These are phyloP conservation scores for Drosophila teissieri DNA, from an alignment of 1,140 invertebrate species.

Conservation along the genomic window DNA sequence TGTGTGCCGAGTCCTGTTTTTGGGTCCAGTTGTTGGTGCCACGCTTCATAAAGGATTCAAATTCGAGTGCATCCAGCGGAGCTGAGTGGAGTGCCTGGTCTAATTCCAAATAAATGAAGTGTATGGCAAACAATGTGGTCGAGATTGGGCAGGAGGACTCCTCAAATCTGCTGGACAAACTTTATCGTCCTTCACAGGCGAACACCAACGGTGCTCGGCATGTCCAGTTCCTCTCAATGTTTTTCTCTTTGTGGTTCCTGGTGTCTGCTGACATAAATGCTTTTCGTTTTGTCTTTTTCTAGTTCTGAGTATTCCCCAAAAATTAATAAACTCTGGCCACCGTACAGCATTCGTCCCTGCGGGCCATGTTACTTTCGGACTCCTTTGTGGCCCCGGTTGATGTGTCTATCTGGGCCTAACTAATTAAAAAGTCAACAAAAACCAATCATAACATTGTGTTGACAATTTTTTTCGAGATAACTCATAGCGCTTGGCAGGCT, in stretches of 20 bases:
- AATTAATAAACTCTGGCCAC: conserved; percentile 71
- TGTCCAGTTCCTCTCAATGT: conserved; percentile 10
- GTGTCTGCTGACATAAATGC: conserved; percentile 43
- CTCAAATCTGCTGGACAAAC: conserved; percentile 55
- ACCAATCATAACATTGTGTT: conserved; percentile 68
- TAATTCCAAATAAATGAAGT: conserved; percentile 84
- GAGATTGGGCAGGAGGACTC: conserved; percentile 1
- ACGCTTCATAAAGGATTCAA: conserved; percentile 84
- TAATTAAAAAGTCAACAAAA: conserved; percentile 72
- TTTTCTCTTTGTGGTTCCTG: conserved; percentile 23
- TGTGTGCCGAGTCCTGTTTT: conserved; percentile 36
- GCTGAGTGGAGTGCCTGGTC: conserved; percentile 52
- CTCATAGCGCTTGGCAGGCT: neutral
- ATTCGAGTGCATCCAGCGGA: conserved; percentile 73
- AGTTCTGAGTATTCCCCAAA: conserved; percentile 34
- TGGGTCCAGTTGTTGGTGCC: conserved; percentile 55
- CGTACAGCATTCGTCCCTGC: conserved; percentile 21
- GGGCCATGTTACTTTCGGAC: conserved; percentile 23
- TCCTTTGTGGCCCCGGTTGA: conserved; percentile 26
- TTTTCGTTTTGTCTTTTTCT: conserved; percentile 53
- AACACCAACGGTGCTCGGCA: conserved; percentile 56
- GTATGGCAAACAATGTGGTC: conserved; percentile 79
- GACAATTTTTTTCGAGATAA: conserved; percentile 37
- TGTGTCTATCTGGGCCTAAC: conserved; percentile 35
- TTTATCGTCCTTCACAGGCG: conserved; percentile 59